Evolutionary conservation across 2,888 invertebrate species (phyloP).

Genomic region (Calameuta pallipes): DNA sequence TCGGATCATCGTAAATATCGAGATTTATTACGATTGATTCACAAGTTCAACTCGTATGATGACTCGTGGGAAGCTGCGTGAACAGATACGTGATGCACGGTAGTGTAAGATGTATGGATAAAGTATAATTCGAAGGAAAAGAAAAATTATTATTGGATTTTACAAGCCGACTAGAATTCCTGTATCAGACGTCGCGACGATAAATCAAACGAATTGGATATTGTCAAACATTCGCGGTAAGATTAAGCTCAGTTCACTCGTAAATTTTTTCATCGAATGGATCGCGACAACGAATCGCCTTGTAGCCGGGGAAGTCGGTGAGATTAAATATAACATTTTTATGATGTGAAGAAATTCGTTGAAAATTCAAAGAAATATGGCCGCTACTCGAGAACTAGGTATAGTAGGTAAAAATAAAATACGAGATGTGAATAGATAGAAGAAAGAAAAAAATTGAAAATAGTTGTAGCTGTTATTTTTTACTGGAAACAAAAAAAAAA

Average conservation of each 20-base stretch:
- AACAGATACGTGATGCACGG: background rate
- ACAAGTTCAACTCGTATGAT: background rate
- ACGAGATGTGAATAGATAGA: background rate
- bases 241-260: constrained; percentile 14
- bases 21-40: constrained; percentile 33
- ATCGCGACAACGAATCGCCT: constrained; percentile 33
- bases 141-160: background rate
- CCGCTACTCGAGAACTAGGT: background rate
- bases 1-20: constrained; percentile 31
- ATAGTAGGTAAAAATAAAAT: background rate
- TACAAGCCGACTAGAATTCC: background rate
- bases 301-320: constrained; percentile 24
- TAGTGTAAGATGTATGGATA: background rate
- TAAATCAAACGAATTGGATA: background rate
- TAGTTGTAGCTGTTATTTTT: background rate
- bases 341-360: constrained; percentile 22
- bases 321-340: constrained; percentile 46
- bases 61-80: background rate
- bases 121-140: background rate
- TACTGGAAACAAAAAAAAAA: background rate
- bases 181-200: background rate
- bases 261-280: constrained; percentile 39
- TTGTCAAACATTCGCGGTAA: background rate
- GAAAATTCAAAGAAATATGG: background rate
- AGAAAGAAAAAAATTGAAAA: too few relatives aligned